Conservation (phyloP, 2,113 vertebrate genomes). For the Nycticorax nycticorax region DNA sequence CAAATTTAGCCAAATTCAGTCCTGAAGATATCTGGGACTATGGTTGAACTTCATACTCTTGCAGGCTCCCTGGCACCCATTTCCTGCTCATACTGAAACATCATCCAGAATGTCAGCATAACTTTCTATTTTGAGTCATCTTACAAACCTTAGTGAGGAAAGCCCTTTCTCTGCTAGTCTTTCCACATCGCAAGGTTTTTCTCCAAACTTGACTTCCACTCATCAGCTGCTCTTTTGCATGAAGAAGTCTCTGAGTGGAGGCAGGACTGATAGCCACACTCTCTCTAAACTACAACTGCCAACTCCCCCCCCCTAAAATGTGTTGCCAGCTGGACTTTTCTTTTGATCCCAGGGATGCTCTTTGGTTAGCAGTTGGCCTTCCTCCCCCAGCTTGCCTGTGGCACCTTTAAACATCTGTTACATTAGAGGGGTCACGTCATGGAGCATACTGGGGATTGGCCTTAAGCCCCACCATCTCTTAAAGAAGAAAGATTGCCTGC, state of each 20-base stretch:
- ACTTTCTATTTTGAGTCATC: neutral
- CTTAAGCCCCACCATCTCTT: neutral
- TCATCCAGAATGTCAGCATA: neutral
- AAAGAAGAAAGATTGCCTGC: neutral
- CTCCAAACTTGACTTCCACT: neutral
- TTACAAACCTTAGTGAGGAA: neutral
- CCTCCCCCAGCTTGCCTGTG: neutral
- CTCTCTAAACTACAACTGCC: neutral
- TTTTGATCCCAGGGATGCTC: neutral
- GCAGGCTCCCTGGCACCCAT: neutral
- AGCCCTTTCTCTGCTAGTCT: neutral
- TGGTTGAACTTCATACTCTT: neutral
- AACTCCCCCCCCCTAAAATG: neutral
- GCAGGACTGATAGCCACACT: neutral
- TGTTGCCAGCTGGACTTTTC: neutral
- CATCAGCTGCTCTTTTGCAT: neutral
- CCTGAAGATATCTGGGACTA: neutral
- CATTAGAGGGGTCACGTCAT: neutral
- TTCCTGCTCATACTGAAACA: neutral
- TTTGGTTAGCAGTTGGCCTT: neutral
- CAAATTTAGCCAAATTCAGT: neutral
- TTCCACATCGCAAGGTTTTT: neutral
- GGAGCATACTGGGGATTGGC: neutral
- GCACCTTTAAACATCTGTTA: neutral
- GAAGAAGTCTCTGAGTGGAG: neutral